phyloP scores from a whole-genome alignment of 2,888 invertebrate species.

The Mesorhabditis belari region DNA sequence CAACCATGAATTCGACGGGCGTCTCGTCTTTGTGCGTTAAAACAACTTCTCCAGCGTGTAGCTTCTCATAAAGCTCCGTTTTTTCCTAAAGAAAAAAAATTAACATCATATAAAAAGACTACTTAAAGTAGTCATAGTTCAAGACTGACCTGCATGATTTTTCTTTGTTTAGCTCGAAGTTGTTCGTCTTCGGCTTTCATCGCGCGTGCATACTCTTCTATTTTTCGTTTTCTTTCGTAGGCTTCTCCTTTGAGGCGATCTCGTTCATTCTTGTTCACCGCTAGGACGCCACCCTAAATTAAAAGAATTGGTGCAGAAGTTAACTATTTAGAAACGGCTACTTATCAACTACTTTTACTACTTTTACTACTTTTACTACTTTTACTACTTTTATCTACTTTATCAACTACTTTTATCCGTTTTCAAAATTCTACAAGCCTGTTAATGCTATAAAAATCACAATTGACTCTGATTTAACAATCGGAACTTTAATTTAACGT shows the following conservation, averaged over 20 bases:
- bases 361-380: too few relatives aligned
- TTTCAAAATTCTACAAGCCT: too few relatives aligned
- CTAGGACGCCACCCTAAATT: conserved; percentile 6
- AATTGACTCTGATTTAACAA: too few relatives aligned
- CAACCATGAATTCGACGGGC: conserved; percentile 38
- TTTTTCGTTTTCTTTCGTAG: conserved; percentile 12
- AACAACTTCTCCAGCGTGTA: conserved; percentile 26
- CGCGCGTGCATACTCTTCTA: conserved; percentile 13
- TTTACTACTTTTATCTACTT: too few relatives aligned
- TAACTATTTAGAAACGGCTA: too few relatives aligned
- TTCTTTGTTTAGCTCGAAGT: background rate
- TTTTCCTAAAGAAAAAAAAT: conserved; percentile 22
- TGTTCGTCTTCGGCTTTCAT: conserved; percentile 32
- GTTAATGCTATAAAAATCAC: too few relatives aligned
- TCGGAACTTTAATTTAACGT: too few relatives aligned
- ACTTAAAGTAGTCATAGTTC: background rate
- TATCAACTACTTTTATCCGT: too few relatives aligned
- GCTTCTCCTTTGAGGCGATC: background rate
- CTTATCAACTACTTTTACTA: too few relatives aligned
- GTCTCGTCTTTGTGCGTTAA: conserved; percentile 25
- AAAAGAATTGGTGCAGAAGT: too few relatives aligned
- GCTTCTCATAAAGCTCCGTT: conserved; percentile 31
- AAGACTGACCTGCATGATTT: conserved; percentile 6
- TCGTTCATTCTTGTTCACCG: conserved; percentile 14
- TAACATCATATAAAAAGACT: background rate